phyloP scores from a whole-genome alignment of 1,140 invertebrate genomes.

The Meloidogyne chitwoodi region DNA sequence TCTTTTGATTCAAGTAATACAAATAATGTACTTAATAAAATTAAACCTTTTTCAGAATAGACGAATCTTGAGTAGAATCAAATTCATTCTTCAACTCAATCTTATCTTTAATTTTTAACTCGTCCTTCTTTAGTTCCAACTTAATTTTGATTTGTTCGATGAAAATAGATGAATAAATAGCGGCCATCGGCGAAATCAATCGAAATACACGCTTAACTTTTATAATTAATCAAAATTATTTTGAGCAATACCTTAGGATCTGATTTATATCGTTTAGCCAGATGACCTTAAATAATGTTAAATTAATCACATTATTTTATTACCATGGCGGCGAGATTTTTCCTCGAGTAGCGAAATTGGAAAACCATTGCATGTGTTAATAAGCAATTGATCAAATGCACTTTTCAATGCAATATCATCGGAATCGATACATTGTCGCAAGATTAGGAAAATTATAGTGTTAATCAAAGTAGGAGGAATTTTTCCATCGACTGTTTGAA shows the following conservation, averaged over 20 bases:
- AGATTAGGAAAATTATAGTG: slow-evolving; percentile 12
- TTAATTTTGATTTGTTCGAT: slow-evolving; percentile 18
- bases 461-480: neutral
- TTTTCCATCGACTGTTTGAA: neutral
- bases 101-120: slow-evolving; percentile 19
- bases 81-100: neutral
- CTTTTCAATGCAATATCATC: slow-evolving; percentile 11
- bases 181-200: slow-evolving; percentile 19
- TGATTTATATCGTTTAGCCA: slow-evolving; percentile 24
- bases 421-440: slow-evolving; percentile 27
- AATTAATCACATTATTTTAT: neutral
- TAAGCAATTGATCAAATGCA: slow-evolving; percentile 30
- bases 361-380: slow-evolving; percentile 6
- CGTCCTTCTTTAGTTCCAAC: slow-evolving; percentile 21
- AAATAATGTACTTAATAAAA: neutral
- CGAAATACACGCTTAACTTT: slow-evolving; percentile 23
- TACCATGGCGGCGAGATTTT: slow-evolving; percentile 20
- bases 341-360: slow-evolving; percentile 23
- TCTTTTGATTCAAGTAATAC: too few species aligned
- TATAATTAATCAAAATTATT: neutral
- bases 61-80: neutral
- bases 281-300: neutral
- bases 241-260: neutral
- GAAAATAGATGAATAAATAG: slow-evolving; percentile 15
- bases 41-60: slow-evolving; percentile 3